Percentiles rank a stretch among this genome's conserved stretches.
Conservation (phyloP, 2,113 vertebrate genomes). For the Paedocypris sp. region DNA sequence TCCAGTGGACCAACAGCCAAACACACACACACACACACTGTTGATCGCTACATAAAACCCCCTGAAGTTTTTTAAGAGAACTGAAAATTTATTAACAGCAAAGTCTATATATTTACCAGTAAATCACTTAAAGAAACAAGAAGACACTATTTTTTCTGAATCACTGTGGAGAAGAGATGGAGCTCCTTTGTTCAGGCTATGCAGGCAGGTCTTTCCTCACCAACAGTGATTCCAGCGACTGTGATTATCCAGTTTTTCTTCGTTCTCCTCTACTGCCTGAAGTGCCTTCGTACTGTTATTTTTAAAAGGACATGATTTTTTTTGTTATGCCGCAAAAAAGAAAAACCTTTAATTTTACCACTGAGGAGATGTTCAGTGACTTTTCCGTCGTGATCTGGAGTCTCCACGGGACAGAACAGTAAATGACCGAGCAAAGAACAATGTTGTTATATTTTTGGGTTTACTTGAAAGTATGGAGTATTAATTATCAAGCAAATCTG, state of each 20-base stretch:
- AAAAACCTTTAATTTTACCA: constrained; percentile 69
- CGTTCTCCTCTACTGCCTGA: constrained; percentile 72
- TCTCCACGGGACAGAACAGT: constrained; percentile 18
- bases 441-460: constrained; percentile 3
- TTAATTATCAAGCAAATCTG: too few species aligned
- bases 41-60: constrained; percentile 38
- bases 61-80: constrained; percentile 60
- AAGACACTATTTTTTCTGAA: constrained; percentile 18
- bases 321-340: constrained; percentile 72
- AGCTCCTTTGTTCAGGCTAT: constrained; percentile 46
- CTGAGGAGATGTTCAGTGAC: too few species aligned
- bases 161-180: background rate
- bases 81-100: constrained; percentile 53
- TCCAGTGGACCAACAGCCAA: constrained; percentile 19
- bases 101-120: constrained; percentile 58
- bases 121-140: constrained; percentile 30
- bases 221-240: constrained; percentile 73
- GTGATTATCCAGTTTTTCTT: constrained; percentile 54
- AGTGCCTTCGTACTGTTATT: constrained; percentile 92
- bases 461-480: constrained; percentile 37
- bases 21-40: constrained; percentile 49
- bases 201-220: constrained; percentile 57
- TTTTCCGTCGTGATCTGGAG: constrained; percentile 27
- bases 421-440: background rate
- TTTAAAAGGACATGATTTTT: constrained; percentile 76